Evolutionary conservation across 2,113 vertebrate species (phyloP).

Genomic region (Camelus dromedarius): DNA sequence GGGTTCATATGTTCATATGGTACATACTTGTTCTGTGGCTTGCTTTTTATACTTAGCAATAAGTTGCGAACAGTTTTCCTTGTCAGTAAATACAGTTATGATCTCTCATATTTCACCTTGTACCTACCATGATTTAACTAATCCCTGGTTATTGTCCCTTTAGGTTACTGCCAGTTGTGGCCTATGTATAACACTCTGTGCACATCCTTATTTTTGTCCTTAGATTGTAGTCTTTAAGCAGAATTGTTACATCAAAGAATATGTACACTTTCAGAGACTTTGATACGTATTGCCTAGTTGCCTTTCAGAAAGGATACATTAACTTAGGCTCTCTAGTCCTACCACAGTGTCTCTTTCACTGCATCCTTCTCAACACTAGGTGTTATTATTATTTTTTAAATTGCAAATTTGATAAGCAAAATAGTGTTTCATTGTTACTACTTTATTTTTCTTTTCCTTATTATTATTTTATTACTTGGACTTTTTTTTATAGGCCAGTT

Average conservation of each 20-base stretch:
- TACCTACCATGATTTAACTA: neutral
- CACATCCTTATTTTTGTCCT: neutral
- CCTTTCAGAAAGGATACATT: neutral
- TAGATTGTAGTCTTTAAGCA: conserved; percentile 6
- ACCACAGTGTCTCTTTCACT: neutral
- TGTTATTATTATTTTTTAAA: neutral
- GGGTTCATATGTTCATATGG: neutral
- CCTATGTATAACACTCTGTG: neutral
- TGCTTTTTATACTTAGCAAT: conserved; percentile 39
- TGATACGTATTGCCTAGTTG: neutral
- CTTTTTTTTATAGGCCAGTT: neutral
- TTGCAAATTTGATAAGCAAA: conserved; percentile 33
- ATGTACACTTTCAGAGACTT: neutral
- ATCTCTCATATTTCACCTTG: neutral
- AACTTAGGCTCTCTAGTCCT: neutral
- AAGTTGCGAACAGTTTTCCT: conserved; percentile 4
- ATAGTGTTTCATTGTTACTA: neutral
- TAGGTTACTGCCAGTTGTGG: neutral
- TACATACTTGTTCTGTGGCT: neutral
- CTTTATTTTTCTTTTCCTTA: conserved; percentile 39
- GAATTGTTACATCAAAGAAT: neutral
- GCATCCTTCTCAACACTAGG: neutral
- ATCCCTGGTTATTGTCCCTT: conserved; percentile 20
- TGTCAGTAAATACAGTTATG: conserved; percentile 22
- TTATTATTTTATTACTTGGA: neutral